Percentiles rank a stretch among this genome's conserved stretches.
Evolutionary conservation across 2,113 vertebrate species (phyloP).

Genomic region (Passer montanus): DNA sequence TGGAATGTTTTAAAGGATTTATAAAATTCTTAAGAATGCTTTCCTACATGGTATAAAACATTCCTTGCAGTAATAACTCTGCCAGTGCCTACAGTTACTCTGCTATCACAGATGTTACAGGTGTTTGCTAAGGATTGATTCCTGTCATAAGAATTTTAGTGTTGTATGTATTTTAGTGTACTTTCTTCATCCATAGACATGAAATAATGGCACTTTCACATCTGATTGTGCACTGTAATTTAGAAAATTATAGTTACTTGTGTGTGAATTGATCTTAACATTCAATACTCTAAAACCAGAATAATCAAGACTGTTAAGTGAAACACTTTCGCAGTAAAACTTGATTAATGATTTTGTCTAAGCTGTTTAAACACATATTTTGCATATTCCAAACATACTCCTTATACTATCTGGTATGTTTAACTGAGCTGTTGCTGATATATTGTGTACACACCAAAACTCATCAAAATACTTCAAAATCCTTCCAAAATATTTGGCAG

Average conservation of each 20-base stretch:
- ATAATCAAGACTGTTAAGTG: neutral
- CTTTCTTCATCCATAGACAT: neutral
- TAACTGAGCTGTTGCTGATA: neutral
- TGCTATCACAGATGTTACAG: neutral
- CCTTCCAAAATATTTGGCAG: neutral
- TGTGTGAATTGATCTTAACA: neutral
- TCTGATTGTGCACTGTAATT: neutral
- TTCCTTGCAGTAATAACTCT: neutral
- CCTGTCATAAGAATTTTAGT: neutral
- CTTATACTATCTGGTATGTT: neutral
- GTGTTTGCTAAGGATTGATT: neutral
- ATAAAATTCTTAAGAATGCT: neutral
- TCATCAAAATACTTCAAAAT: neutral
- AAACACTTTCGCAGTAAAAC: neutral
- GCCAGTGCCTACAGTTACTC: neutral
- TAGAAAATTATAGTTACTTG: neutral
- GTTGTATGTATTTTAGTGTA: neutral
- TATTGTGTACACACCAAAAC: neutral
- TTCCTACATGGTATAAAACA: accelerated
- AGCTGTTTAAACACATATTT: neutral
- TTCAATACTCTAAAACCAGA: neutral
- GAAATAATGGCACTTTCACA: neutral
- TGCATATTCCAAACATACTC: neutral
- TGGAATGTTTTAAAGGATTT: neutral
- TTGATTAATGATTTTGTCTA: neutral